A percentile compares a stretch with the other conserved stretches of the same genome.
Conservation (phyloP, 2,888 invertebrate species). For the Ecdyonurus torrentis region DNA sequence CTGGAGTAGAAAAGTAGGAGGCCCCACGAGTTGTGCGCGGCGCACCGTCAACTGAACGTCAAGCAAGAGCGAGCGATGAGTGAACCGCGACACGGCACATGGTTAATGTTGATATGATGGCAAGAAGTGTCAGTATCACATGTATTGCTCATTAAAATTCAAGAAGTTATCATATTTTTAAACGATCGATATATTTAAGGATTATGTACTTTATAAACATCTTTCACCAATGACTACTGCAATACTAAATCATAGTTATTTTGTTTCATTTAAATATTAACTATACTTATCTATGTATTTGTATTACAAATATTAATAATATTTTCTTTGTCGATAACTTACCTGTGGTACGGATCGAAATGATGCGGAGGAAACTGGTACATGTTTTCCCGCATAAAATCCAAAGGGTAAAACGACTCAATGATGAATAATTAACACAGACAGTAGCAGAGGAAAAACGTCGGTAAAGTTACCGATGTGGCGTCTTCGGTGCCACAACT, state of each 20-base stretch:
- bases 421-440: not conserved
- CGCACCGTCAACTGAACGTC: not conserved
- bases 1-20: not conserved
- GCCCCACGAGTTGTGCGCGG: not conserved
- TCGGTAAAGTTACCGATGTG: not conserved
- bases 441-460: not conserved
- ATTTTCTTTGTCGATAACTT: no score
- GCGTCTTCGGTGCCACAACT: not conserved
- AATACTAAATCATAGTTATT: no score
- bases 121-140: not conserved
- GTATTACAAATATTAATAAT: no score
- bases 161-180: no score
- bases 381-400: not conserved
- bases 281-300: no score
- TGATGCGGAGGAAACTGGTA: not conserved
- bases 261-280: not conserved
- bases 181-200: no score
- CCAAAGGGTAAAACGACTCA: not conserved
- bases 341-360: not conserved
- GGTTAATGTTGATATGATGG: not conserved
- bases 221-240: no score
- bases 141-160: no score
- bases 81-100: not conserved
- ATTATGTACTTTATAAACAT: no score
- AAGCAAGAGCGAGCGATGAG: not conserved